Percentiles rank a stretch among this genome's conserved stretches.
Conservation (phyloP, 2,888 invertebrate genomes). For the Drosophila sordidula region DNA sequence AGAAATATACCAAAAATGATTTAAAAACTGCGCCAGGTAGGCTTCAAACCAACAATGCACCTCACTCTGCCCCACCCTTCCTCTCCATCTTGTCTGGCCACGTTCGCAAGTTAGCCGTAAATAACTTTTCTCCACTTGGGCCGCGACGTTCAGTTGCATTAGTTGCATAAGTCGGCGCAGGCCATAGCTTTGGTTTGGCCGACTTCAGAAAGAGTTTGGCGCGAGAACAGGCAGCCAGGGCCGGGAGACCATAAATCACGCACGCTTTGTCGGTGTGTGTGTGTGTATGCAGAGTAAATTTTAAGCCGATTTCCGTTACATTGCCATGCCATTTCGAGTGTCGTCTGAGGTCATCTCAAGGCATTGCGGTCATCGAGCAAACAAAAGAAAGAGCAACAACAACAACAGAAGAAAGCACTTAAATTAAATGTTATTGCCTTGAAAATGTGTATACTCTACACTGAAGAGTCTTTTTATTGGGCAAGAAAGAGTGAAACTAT, state of each 20-base stretch:
- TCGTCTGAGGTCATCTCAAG: constrained; percentile 52
- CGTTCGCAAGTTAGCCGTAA: constrained; percentile 55
- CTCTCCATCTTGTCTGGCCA: background rate
- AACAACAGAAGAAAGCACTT: background rate
- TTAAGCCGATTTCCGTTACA: constrained; percentile 67
- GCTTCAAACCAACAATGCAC: constrained; percentile 30
- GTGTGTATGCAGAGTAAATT: constrained; percentile 35
- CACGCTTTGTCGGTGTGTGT: constrained; percentile 33
- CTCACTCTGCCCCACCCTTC: background rate
- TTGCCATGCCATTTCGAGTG: constrained; percentile 31
- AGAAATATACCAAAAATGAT: constrained; percentile 50
- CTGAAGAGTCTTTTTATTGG: background rate
- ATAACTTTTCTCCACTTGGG: constrained; percentile 63
- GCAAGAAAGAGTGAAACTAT: background rate
- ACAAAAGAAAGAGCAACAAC: constrained; percentile 27
- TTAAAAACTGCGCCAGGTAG: constrained; percentile 63
- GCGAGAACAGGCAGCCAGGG: constrained; percentile 4
- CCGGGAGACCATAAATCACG: constrained; percentile 63
- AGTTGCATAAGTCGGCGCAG: constrained; percentile 58
- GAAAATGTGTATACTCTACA: background rate
- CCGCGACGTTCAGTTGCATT: constrained; percentile 62
- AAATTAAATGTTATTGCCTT: background rate
- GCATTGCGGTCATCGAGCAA: constrained; percentile 43
- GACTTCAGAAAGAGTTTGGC: constrained; percentile 47
- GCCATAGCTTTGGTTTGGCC: constrained; percentile 20